Conservation (phyloP, 1,140 invertebrate genomes). For the Scaptomyza graminum region DNA sequence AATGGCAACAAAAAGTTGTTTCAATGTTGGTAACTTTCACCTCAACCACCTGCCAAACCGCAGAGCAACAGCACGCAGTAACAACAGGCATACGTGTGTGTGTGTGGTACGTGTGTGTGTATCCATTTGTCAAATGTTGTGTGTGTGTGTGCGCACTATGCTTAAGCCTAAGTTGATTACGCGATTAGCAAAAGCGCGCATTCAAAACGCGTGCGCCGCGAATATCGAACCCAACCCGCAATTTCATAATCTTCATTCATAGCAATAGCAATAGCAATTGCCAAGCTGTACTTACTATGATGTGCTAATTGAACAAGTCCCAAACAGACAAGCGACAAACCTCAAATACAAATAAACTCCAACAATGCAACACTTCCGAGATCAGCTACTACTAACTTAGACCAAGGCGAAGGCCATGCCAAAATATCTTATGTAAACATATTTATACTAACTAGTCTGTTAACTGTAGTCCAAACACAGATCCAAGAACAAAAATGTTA, state of each 20-base stretch:
- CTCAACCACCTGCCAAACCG: constrained; percentile 63
- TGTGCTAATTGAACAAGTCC: constrained; percentile 18
- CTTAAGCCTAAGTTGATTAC: constrained; percentile 48
- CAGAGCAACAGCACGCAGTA: constrained; percentile 52
- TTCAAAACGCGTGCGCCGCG: constrained; percentile 74
- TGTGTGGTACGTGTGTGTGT: constrained; percentile 8
- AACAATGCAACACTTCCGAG: constrained; percentile 6
- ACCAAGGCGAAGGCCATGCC: constrained; percentile 19
- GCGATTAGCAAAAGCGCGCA: constrained; percentile 70
- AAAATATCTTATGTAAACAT: not conserved
- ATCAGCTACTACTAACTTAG: not conserved
- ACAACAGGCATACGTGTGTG: constrained; percentile 15
- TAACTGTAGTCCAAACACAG: not conserved
- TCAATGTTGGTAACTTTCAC: constrained; percentile 81
- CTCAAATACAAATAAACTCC: not conserved
- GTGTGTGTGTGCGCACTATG: constrained; percentile 36
- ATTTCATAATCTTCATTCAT: constrained; percentile 62
- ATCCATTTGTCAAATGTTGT: not conserved
- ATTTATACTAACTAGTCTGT: not conserved
- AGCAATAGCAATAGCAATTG: constrained; percentile 15
- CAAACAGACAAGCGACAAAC: constrained; percentile 11
- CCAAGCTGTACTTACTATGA: not conserved
- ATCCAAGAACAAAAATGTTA: not conserved
- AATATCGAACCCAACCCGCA: constrained; percentile 55
- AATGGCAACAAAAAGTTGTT: constrained; percentile 69